Evolutionary conservation across 2,113 vertebrate genomes (phyloP).

Genomic region (Chaetorhynchus papuensis): DNA sequence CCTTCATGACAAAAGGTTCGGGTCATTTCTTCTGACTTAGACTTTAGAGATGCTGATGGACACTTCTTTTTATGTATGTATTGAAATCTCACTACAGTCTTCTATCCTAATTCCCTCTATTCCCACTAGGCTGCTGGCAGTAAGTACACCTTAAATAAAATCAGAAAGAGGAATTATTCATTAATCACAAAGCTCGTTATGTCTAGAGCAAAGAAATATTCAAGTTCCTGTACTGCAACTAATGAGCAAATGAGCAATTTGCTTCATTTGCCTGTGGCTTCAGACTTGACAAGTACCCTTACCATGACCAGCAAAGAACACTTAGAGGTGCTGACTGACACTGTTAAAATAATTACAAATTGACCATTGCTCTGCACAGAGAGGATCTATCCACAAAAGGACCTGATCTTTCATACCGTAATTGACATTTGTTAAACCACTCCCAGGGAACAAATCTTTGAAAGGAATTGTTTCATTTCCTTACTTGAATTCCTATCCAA

Average conservation of each 20-base stretch:
- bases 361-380: neutral
- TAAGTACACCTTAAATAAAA: conserved; percentile 15
- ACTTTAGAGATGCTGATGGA: neutral
- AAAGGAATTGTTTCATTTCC: neutral
- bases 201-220: neutral
- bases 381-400: neutral
- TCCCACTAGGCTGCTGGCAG: neutral
- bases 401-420: neutral
- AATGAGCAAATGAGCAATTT: neutral
- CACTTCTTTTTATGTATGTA: neutral
- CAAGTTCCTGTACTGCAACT: neutral
- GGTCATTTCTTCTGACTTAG: neutral
- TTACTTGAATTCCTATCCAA: neutral
- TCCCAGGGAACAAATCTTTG: neutral
- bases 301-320: neutral
- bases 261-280: neutral
- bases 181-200: neutral
- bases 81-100: neutral
- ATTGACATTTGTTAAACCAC: neutral
- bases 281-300: neutral
- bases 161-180: neutral
- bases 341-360: neutral
- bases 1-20: neutral
- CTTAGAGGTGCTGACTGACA: neutral
- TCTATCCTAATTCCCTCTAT: neutral